Base-by-base conservation (phyloP, 2,113 vertebrate species). In the Nibea coibor region DNA sequence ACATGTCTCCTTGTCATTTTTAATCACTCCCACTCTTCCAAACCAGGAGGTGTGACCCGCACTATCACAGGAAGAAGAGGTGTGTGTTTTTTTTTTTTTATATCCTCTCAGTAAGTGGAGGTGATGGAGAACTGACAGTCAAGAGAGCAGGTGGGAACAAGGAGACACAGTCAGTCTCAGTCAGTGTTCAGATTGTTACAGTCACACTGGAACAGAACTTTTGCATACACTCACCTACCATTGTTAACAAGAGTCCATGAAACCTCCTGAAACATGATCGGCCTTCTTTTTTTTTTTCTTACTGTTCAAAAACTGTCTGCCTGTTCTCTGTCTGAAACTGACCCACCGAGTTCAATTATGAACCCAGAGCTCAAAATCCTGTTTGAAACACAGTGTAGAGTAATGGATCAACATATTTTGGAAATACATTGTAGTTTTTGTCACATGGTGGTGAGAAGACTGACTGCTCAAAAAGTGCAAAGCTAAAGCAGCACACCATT, bases 1-100 rank as follows among this genome's bases (percentile, higher is more conserved):
- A 79, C 82, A 71, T 93, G 93, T 95, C 93, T 93, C 85, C 90
- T 76, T 94, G 95, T 95, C 95, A 95, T 74, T 84, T 83, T 73
- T 74, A 92, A 93, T 91, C 75, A 86, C 22, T 85, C 78, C 69
- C 78, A 78, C 78, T 87, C 58, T 69, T 43, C 61, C 84, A 74
- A 88, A 90, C 78, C 86, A 51, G 81, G 67, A 94, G 83, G 79
- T 91, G 90, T 78, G 83, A 90, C 91, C 84, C 75, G 80, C 78
- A 74, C 86, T 66, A 69, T 91, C 85, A 72, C 90, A 84, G 75
- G 80, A 84, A 84, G 75, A 69, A 70, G 54, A 59, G 68, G 10
- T 73, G 50, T 66, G 24, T 70, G 31, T 35, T 6, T 50, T 74
- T 31, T 31, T 31, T 28, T 70, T 50, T 74, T 68, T 53, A 69